These are phyloP conservation scores for Cephus cinctus DNA, from an alignment of 1,140 invertebrate species.

Conservation along the genomic window DNA sequence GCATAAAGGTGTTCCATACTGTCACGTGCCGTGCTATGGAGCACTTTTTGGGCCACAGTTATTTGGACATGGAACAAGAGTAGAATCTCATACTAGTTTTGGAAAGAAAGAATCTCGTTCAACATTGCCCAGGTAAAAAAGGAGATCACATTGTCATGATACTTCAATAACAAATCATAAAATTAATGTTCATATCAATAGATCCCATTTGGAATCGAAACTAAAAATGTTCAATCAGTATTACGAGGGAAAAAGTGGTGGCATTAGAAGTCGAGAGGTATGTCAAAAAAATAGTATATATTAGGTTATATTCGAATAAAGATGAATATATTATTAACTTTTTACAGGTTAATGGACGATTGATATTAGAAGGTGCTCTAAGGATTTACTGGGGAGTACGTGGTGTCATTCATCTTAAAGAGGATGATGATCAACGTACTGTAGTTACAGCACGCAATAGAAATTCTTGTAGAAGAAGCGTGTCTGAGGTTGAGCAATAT, in stretches of 20 bases:
- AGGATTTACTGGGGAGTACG: conserved; percentile 84
- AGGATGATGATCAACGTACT: conserved; percentile 81
- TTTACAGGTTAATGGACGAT: conserved; percentile 68
- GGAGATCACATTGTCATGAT: background rate
- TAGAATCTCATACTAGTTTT: conserved; percentile 84
- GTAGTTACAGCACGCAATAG: conserved; percentile 70
- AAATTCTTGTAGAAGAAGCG: conserved; percentile 63
- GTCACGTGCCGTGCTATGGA: conserved; percentile 87
- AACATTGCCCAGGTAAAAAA: conserved; percentile 45
- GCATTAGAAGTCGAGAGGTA: conserved; percentile 72
- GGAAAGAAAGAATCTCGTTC: conserved; percentile 65
- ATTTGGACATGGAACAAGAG: conserved; percentile 83
- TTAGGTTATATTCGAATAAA: conserved; percentile 3
- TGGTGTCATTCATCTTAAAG: conserved; percentile 81
- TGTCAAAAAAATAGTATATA: conserved; percentile 11
- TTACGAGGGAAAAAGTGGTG: conserved; percentile 76
- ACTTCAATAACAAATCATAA: background rate
- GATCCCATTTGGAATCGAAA: conserved; percentile 76
- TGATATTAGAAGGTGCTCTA: conserved; percentile 77
- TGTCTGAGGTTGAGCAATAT: conserved; percentile 37
- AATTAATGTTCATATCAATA: conserved; percentile 35
- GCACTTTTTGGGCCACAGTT: conserved; percentile 84
- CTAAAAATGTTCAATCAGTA: conserved; percentile 78
- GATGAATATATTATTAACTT: background rate
- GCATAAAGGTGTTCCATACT: conserved; percentile 90